Evolutionary conservation across 2,113 vertebrate genomes (phyloP).

Genomic region (Paedocypris sp.): DNA sequence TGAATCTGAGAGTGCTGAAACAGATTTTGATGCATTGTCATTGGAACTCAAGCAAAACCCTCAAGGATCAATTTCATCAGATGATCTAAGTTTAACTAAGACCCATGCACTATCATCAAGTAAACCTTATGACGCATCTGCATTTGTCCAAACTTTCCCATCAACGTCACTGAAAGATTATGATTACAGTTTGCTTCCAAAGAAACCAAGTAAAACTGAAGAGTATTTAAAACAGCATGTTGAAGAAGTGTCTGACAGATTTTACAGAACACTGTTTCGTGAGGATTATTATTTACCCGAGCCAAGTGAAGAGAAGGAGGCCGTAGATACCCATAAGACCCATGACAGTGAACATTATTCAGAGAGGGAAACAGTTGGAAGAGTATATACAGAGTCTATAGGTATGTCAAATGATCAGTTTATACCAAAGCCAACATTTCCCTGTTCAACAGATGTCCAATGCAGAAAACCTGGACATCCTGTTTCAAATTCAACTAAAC

Average conservation of each 20-base stretch:
- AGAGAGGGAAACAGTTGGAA: conserved; percentile 14
- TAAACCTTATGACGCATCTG: conserved; percentile 4
- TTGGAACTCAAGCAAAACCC: conserved; percentile 39
- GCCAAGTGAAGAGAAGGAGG: neutral
- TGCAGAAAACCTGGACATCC: neutral
- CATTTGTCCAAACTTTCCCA: neutral
- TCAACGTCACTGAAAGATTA: neutral
- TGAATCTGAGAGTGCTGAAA: conserved; percentile 53
- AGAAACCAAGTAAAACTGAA: conserved; percentile 17
- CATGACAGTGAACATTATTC: neutral
- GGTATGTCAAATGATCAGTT: conserved; percentile 7
- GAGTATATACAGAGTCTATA: conserved; percentile 1
- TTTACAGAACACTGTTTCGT: conserved; percentile 56
- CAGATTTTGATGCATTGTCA: conserved; percentile 50
- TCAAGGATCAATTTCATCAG: conserved; percentile 22
- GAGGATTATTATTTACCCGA: conserved; percentile 27
- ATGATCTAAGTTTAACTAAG: neutral
- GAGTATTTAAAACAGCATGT: conserved; percentile 38
- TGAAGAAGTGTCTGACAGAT: conserved; percentile 50
- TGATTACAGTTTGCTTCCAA: conserved; percentile 2
- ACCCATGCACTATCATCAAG: neutral
- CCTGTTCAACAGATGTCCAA: conserved; percentile 4
- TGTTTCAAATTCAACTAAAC: neutral
- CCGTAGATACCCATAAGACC: conserved; percentile 8
- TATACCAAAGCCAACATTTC: neutral